phyloP scores from a whole-genome alignment of 2,888 invertebrate genomes.

The Tanypteryx hageni region DNA sequence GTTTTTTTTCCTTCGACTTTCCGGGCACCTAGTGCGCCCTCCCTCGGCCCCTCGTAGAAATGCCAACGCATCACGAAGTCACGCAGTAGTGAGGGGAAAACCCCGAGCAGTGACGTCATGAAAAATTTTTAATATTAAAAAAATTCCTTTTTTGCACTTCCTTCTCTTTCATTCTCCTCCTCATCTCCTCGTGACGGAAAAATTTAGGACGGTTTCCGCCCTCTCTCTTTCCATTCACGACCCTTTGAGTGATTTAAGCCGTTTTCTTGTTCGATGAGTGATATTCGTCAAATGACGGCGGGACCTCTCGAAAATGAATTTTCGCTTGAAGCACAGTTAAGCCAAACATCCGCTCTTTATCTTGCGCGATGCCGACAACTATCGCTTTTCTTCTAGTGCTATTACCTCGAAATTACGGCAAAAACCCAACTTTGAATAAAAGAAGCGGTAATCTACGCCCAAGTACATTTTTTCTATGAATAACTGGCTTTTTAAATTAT shows the following conservation, averaged over 20 bases:
- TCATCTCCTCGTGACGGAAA: slow-evolving; percentile 7
- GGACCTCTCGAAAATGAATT: background rate
- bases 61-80: slow-evolving; percentile 12
- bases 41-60: background rate
- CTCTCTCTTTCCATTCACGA: slow-evolving; percentile 16
- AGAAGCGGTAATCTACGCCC: too few species aligned
- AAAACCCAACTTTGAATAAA: too few species aligned
- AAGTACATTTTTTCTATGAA: too few species aligned
- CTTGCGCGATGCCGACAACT: background rate
- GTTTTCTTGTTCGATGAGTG: slow-evolving; percentile 10
- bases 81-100: background rate
- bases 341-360: slow-evolving; percentile 2
- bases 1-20: background rate
- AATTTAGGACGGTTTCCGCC: slow-evolving; percentile 1
- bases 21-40: background rate
- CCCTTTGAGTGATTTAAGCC: background rate
- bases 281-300: slow-evolving; percentile 7
- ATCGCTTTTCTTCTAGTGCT: background rate
- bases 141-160: background rate
- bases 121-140: background rate
- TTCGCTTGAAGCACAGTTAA: background rate
- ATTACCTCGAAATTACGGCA: background rate
- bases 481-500: too few species aligned
- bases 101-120: background rate
- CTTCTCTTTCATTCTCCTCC: background rate